phyloP scores from a whole-genome alignment of 2,888 invertebrate species.

The Plagodis pulveraria region DNA sequence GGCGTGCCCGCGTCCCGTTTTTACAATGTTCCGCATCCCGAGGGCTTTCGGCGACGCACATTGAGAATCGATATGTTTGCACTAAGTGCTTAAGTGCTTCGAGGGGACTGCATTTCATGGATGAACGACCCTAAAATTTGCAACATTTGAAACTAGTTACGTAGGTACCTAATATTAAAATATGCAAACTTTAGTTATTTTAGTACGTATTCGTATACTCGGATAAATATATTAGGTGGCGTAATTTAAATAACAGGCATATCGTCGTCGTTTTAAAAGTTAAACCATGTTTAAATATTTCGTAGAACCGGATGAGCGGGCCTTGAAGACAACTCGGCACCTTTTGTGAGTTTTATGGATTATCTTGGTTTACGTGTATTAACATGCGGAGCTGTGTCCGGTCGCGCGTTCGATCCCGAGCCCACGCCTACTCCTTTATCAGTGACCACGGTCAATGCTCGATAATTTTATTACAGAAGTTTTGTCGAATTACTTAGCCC shows the following conservation, averaged over 20 bases:
- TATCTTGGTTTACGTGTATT: conserved; percentile 79
- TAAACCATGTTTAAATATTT: conserved; percentile 41
- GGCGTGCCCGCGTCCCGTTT: conserved; percentile 63
- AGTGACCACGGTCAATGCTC: conserved; percentile 71
- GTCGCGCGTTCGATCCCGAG: conserved; percentile 57
- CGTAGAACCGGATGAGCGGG: conserved; percentile 53
- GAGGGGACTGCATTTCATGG: conserved; percentile 75
- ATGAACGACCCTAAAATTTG: conserved; percentile 57
- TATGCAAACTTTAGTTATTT: too few species aligned
- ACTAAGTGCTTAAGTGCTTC: conserved; percentile 83
- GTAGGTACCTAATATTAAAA: not conserved
- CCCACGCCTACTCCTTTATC: conserved; percentile 70
- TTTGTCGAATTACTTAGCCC: conserved; percentile 81
- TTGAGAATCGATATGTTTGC: conserved; percentile 81
- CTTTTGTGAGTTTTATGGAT: conserved; percentile 81
- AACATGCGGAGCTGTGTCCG: conserved; percentile 75
- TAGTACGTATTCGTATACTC: too few species aligned
- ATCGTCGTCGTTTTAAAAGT: conserved; percentile 21
- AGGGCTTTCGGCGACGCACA: conserved; percentile 66
- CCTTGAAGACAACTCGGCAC: conserved; percentile 79
- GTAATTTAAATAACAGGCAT: too few species aligned
- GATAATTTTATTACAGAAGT: conserved; percentile 84
- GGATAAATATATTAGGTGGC: too few species aligned
- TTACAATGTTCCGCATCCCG: conserved; percentile 77
- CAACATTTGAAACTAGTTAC: conserved; percentile 66